phyloP scores from a whole-genome alignment of 2,797 vertebrate species.

The Enteromius paludinosus region DNA sequence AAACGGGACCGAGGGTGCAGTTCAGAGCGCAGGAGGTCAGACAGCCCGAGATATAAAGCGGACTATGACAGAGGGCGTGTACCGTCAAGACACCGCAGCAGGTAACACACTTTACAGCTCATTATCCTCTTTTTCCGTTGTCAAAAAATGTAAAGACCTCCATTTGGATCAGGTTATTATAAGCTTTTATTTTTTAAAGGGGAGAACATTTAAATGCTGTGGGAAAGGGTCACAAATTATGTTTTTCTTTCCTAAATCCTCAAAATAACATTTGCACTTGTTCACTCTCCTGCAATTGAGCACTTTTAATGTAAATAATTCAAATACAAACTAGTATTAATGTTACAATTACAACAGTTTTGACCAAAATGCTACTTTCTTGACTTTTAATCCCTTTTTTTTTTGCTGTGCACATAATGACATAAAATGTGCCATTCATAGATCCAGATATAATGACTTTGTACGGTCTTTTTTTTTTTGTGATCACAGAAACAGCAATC shows the following conservation, averaged over 20 bases:
- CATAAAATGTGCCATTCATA: not conserved
- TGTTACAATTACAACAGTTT: not conserved
- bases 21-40: conserved; percentile 82
- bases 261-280: not conserved
- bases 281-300: not conserved
- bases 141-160: not conserved
- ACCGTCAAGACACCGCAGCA: conserved; percentile 85
- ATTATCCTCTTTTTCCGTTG: not conserved
- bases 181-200: not conserved
- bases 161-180: not conserved
- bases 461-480: too few relatives aligned
- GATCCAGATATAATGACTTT: too few relatives aligned
- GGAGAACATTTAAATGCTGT: not conserved
- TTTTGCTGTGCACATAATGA: not conserved
- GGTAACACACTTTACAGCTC: conserved; percentile 71
- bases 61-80: conserved; percentile 86
- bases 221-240: not conserved
- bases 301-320: not conserved
- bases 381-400: too few relatives aligned
- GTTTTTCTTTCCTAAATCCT: not conserved
- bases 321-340: too few relatives aligned
- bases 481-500: too few relatives aligned
- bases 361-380: not conserved
- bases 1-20: conserved; percentile 88
- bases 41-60: conserved; percentile 82